Conservation (phyloP, 1,140 invertebrate genomes). For the Meloidogyne exigua region DNA sequence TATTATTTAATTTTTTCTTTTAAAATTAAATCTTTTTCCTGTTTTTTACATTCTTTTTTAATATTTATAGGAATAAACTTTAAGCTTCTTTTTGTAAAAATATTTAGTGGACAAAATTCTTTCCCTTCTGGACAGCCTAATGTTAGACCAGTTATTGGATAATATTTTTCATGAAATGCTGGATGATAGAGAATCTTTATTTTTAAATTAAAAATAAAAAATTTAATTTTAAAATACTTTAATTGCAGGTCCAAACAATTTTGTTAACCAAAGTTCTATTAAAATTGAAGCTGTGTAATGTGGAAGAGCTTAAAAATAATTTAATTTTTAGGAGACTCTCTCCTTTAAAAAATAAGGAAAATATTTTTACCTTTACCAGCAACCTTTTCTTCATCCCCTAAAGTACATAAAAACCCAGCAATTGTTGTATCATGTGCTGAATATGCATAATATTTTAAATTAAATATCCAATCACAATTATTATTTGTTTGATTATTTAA, state of each 20-base stretch:
- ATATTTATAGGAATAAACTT: constrained; percentile 50
- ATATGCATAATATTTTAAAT: constrained; percentile 57
- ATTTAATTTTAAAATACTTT: constrained; percentile 25
- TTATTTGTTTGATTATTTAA: constrained; percentile 19
- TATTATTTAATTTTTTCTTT: neutral
- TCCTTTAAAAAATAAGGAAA: too few species aligned
- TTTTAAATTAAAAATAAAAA: neutral
- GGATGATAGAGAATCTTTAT: constrained; percentile 52
- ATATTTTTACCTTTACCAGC: constrained; percentile 34
- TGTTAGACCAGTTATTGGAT: constrained; percentile 51
- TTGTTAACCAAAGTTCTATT: constrained; percentile 50
- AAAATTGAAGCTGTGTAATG: constrained; percentile 55
- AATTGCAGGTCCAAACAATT: constrained; percentile 42
- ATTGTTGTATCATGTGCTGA: constrained; percentile 58
- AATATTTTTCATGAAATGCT: constrained; percentile 54
- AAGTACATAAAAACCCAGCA: constrained; percentile 49
- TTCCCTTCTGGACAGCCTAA: constrained; percentile 50
- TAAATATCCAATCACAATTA: constrained; percentile 46
- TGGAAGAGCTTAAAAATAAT: constrained; percentile 43
- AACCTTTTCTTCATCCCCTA: constrained; percentile 53
- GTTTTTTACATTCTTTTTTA: constrained; percentile 37
- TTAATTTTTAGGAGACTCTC: too few species aligned
- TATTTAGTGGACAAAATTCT: constrained; percentile 49
- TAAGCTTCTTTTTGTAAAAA: constrained; percentile 36
- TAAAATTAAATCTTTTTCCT: neutral